Base-by-base conservation (phyloP, 2,888 invertebrate genomes). In the Bhutanitis thaidina region DNA sequence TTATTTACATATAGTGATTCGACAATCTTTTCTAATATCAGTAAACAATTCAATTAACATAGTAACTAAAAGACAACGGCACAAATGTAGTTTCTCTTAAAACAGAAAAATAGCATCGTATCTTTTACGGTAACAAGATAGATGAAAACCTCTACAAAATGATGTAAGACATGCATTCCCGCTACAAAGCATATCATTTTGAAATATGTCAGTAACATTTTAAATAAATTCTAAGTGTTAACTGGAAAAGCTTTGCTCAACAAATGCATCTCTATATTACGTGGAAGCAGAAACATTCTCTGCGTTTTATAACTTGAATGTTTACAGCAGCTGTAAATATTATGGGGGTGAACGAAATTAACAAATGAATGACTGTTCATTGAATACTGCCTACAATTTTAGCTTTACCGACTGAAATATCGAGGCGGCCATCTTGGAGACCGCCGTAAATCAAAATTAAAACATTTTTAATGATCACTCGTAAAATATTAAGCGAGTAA, bases 401-500 rank as follows among this genome's bases (percentile, higher is more conserved):
- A 80, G 77, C 75, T 41, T 49, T 37, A 51, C 49, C 53, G 53
- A 39, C 51, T 47, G 43, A 45, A 49, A 53, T 45, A 49, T 41
- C 58, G 51, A 59, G 53, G 57, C 66, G 59, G 62, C 56, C 65
- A 68, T 67, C 70, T 77, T 68, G 60, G 65, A 65, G 61, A 56
- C 59, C 46, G 64, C 59, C 65, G 67, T 88, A 88, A 88, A 87
- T 88, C 87, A 89, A 72, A 75, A 83, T 86, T 81, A 82, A 80
- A 75, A 69, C 75, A 69, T 67, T 79, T 34, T 86, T 88, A 83
- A 88, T 82, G 80, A 74, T 71, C 69, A 59, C 55, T 71, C 69
- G 74, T 83, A 78, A 85, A 80, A 73, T 72, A 68, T 71, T 47
- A 61, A 66, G 71, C 54, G 57, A 59, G 57, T 62, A 53, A 65